Conservation (phyloP, 1,140 invertebrate genomes). For the Melitaea cinxia region DNA sequence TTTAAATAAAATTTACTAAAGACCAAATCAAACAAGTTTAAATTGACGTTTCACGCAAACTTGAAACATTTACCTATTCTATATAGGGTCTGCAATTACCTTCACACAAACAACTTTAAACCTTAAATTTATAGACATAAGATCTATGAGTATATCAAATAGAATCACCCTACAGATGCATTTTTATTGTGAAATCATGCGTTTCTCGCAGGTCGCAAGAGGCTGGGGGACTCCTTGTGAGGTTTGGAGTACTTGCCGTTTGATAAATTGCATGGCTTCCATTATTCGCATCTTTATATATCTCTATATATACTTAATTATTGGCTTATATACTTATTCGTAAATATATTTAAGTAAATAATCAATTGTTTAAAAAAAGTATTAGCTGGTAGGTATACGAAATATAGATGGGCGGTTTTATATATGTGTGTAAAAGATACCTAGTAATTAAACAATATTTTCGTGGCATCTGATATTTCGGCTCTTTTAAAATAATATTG, state of each 20-base stretch:
- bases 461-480: too few species aligned
- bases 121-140: not conserved
- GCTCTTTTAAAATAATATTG: too few species aligned
- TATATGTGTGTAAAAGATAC: too few species aligned
- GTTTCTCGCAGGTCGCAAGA: slow-evolving; percentile 27
- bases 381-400: too few species aligned
- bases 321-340: not conserved
- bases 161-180: slow-evolving; percentile 16
- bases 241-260: slow-evolving; percentile 26
- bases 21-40: slow-evolving; percentile 30
- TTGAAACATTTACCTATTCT: slow-evolving; percentile 11
- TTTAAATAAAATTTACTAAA: slow-evolving; percentile 4
- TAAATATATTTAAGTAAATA: too few species aligned
- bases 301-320: not conserved
- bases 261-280: slow-evolving; percentile 24
- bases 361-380: too few species aligned
- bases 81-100: not conserved
- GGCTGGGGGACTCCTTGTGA: slow-evolving; percentile 18
- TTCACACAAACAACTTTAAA: not conserved
- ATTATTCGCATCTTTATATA: slow-evolving; percentile 1
- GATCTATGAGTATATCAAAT: slow-evolving; percentile 6
- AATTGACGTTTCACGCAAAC: slow-evolving; percentile 33
- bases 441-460: too few species aligned
- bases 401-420: too few species aligned
- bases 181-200: slow-evolving; percentile 35